phyloP scores from a whole-genome alignment of 2,113 vertebrate species.

The Bujurquina vittata region DNA sequence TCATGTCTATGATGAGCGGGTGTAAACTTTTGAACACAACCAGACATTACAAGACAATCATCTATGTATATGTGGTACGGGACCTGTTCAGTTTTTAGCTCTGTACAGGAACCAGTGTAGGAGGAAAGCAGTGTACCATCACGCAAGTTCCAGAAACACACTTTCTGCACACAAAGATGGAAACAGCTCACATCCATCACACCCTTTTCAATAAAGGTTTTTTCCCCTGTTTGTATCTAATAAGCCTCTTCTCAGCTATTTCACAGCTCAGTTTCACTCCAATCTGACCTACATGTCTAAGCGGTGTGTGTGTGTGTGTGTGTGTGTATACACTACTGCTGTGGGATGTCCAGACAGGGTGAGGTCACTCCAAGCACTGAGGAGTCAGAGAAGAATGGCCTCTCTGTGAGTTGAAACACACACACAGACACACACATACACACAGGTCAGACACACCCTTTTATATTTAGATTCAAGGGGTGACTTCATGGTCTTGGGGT shows the following conservation, averaged over 20 bases:
- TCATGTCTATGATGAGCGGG: too few relatives aligned
- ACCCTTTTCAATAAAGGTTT: not conserved
- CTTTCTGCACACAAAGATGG: not conserved
- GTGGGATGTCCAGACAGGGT: slow-evolving; percentile 70
- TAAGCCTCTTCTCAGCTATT: not conserved
- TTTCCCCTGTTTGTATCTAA: not conserved
- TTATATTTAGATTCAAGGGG: slow-evolving; percentile 56
- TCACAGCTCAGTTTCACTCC: slow-evolving; percentile 28
- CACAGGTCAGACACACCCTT: slow-evolving; percentile 61
- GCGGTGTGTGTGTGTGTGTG: slow-evolving; percentile 33
- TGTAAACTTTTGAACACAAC: too few relatives aligned
- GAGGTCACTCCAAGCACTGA: slow-evolving; percentile 61
- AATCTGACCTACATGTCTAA: slow-evolving; percentile 45
- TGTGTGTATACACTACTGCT: slow-evolving; percentile 37
- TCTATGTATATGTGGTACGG: too few relatives aligned
- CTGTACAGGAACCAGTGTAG: not conserved
- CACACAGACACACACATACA: slow-evolving; percentile 5
- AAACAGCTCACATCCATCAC: not conserved
- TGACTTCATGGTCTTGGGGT: slow-evolving; percentile 29
- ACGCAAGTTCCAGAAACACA: not conserved
- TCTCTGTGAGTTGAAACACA: slow-evolving; percentile 58
- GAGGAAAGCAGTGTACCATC: not conserved
- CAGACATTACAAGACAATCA: too few relatives aligned
- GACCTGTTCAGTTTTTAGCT: too few relatives aligned
- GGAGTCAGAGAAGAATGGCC: slow-evolving; percentile 64